Base-by-base conservation (phyloP, 2,888 invertebrate genomes). In the Bellardia bayeri region DNA sequence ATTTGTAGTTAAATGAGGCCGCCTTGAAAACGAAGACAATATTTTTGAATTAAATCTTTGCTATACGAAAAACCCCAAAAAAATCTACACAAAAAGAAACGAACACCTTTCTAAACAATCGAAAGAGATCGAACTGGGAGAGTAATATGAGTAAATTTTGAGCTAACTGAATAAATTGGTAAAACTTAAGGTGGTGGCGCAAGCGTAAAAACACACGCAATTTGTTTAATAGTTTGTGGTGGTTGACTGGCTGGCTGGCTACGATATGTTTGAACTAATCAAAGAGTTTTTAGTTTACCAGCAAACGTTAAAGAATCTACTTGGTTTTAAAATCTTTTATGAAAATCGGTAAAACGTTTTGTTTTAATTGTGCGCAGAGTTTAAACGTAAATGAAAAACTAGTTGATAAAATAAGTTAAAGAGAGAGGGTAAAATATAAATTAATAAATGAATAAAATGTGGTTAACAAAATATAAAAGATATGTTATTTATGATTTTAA, bases 11-110 rank as follows among this genome's bases (percentile, higher is more conserved):
- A 82, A 87, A 78, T 84, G 74, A 78, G 87, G 82, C 56, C 87
- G 85, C 87, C 85, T 87, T 87, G 85, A 87, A 87, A 87, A 69
- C 40, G 66, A 87, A 69, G 71, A 83, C 63, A 78, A 78, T 37
- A 74, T 51, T 51, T 51, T 51, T 51, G 63, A 66, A 51, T 51
- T 51, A 7, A n/a, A n/a, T 45, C 13, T 45, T 45, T 45, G 45
- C 45, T 45, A 37, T 37, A 54, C 23, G 23, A 33, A 68, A 69
- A 82, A 33, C 16, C 42, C 9, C n/a, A 30, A 51, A 33, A 37
- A 7, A 69, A n/a, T 51, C 5, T 40, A n/a, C 14, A 51, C n/a
- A 63, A 71, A 78, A 54, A 33, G 11, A 37, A 37, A 63, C 42
- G 49, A 80, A 75, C 45, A 63, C 63, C 58, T 78, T 81, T 86